phyloP scores from a whole-genome alignment of 64 coral and sea anemone species.

The Exaiptasia diaphana region DNA sequence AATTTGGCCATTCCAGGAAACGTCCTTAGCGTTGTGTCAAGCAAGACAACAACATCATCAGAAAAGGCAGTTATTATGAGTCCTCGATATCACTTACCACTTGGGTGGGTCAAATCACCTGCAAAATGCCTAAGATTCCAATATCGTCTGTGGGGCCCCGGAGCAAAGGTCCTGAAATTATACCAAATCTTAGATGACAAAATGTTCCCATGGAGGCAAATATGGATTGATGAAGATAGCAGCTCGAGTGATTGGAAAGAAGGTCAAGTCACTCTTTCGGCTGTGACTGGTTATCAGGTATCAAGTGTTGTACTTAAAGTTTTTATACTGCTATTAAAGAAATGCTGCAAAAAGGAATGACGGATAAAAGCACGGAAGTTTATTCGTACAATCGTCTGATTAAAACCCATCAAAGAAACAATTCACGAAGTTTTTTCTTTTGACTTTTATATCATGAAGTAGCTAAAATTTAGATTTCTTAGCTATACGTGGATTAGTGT shows the following conservation, averaged over 20 bases:
- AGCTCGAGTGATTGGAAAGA: not conserved
- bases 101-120: conserved; percentile 5
- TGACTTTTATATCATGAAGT: too few relatives aligned
- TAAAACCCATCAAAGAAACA: too few relatives aligned
- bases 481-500: too few relatives aligned
- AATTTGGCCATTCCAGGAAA: too few relatives aligned
- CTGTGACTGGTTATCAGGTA: conserved; percentile 39
- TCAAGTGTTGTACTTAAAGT: too few relatives aligned
- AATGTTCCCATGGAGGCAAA: not conserved
- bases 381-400: too few relatives aligned
- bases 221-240: conserved; percentile 31
- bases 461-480: too few relatives aligned
- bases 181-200: conserved; percentile 29
- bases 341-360: too few relatives aligned
- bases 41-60: not conserved
- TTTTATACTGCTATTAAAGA: too few relatives aligned
- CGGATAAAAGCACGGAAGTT: too few relatives aligned
- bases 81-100: conserved; percentile 4
- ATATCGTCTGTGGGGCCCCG: conserved; percentile 26
- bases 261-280: conserved; percentile 25
- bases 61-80: not conserved
- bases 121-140: conserved; percentile 47
- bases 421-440: too few relatives aligned
- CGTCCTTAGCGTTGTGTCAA: too few relatives aligned
- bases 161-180: conserved; percentile 6